Evolutionary conservation across 2,113 vertebrate genomes (phyloP).

Genomic region (Bubo scandiacus): DNA sequence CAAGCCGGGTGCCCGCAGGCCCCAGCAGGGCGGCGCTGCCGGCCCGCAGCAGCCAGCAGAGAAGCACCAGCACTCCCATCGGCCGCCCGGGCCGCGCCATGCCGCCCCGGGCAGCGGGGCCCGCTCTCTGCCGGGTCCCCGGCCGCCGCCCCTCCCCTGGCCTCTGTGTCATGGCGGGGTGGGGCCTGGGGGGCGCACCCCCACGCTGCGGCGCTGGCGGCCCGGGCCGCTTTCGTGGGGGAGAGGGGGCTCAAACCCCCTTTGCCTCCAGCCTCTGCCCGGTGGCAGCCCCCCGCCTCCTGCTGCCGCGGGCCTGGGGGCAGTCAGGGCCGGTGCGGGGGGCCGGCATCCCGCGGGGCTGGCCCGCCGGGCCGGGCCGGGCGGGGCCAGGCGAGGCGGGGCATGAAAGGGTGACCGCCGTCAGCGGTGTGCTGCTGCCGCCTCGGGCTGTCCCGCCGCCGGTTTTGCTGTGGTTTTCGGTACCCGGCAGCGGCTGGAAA

Average conservation of each 20-base stretch:
- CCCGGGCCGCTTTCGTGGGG: accelerated
- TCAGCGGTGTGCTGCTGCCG: too few species aligned
- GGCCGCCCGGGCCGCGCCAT: accelerated
- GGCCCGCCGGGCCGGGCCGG: too few species aligned
- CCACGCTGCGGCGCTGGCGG: accelerated
- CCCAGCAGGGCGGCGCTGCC: background rate
- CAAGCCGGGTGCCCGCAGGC: background rate
- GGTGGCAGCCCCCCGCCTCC: accelerated
- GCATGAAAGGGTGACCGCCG: background rate
- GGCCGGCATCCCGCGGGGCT: background rate
- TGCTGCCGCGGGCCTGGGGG: accelerated
- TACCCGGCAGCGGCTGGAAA: accelerated
- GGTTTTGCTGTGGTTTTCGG: accelerated
- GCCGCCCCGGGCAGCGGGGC: accelerated
- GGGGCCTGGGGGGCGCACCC: background rate
- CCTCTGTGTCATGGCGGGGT: background rate
- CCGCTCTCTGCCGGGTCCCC: background rate
- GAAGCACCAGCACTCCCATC: background rate
- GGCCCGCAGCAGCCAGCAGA: background rate
- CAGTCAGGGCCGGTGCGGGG: background rate
- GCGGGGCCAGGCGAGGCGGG: background rate
- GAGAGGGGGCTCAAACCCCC: accelerated
- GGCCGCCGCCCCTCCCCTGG: background rate
- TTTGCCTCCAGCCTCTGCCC: accelerated
- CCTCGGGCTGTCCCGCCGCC: accelerated